Conservation (phyloP, 2,888 invertebrate genomes). For the Spatulosminthurus flaviceps region DNA sequence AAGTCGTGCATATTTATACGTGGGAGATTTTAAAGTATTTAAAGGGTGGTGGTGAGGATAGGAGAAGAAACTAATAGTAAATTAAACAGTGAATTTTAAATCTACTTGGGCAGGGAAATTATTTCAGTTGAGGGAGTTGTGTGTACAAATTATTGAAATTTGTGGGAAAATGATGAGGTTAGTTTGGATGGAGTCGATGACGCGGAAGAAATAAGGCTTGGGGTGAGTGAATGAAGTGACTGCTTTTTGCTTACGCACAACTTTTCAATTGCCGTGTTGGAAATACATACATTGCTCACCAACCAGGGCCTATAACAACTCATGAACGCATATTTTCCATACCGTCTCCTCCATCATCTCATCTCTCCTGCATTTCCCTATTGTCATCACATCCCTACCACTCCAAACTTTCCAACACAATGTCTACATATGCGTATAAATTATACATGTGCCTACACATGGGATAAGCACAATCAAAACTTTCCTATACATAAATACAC, state of each 20-base stretch:
- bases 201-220: constrained; percentile 33
- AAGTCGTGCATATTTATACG: not conserved
- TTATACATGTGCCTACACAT: too few relatives aligned
- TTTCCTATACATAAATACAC: too few relatives aligned
- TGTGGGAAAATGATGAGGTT: constrained; percentile 45
- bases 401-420: not conserved
- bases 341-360: constrained; percentile 2
- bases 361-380: constrained; percentile 18
- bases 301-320: too few relatives aligned
- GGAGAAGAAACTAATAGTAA: constrained; percentile 11
- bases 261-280: too few relatives aligned
- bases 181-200: constrained; percentile 31
- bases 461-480: too few relatives aligned
- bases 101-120: constrained; percentile 43
- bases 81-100: constrained; percentile 25
- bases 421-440: too few relatives aligned
- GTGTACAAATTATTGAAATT: constrained; percentile 49
- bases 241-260: not conserved
- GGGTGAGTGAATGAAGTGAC: constrained; percentile 20
- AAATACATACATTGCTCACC: too few relatives aligned
- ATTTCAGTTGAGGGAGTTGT: constrained; percentile 43
- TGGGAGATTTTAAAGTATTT: not conserved
- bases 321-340: not conserved
- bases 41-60: not conserved
- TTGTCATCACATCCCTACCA: not conserved